Evolutionary conservation across 2,888 invertebrate genomes (phyloP), one percentile per base, ranked within the genome.

Genomic region (Drosophila bunnanda): DNA sequence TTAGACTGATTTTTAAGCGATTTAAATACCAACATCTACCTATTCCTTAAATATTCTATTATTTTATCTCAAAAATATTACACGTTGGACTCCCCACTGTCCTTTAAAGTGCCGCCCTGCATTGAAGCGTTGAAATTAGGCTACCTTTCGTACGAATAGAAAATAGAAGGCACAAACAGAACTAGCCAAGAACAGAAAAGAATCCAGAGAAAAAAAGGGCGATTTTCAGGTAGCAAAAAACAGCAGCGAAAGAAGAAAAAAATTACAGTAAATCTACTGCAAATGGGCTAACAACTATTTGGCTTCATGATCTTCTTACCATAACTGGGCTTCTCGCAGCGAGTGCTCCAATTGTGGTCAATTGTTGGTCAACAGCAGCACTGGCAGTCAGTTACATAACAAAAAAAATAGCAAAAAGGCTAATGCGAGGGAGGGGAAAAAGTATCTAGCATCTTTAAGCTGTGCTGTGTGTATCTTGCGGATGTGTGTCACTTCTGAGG

Each of bases 41-140:
- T n/a, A 30, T 48, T 30, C 3, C 12, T 3, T 44, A 43, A 32
- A 54, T 52, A 44, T 62, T 32, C 0, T 46, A 28, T 38, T 10
- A n/a, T 10, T 46, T 10, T n/a, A 38, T 46, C 55, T 12, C 56
- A 39, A 48, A 43, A 32, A 34, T 15, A 8, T 15, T 8, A 15
- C 2, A 48, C 17, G n/a, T n/a, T n/a, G 48, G 20, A 43, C 8
- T 61, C 53, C 48, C 54, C 44, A 44, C 17, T 43, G 43, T 46
- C 74, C 43, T 43, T 56, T 60, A 43, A 53, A 46, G 60, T 73
- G 75, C 53, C 57, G 67, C 54, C 54, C 74, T 81, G 84, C 88
- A 89, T 89, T 85, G 66, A 89, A 85, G 88, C 85, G 86, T 85
- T 88, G 83, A 89, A 85, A 85, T 85, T 85, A 82, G 89, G 85